phyloP scores from a whole-genome alignment of 2,113 vertebrate species.

The Rhizomys pruinosus region DNA sequence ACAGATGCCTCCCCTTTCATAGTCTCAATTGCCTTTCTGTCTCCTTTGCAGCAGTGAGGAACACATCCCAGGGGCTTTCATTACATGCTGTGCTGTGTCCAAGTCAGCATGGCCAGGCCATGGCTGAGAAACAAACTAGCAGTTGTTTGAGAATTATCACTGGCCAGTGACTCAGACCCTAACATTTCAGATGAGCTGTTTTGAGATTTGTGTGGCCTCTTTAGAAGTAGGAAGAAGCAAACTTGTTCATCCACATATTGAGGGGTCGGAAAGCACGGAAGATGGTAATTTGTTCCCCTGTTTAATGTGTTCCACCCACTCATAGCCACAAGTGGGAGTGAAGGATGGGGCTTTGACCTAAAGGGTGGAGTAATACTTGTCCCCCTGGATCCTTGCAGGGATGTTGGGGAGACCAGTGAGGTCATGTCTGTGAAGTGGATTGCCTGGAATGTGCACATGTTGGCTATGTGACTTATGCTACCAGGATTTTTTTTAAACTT shows the following conservation, averaged over 20 bases:
- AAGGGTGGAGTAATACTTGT: constrained; percentile 44
- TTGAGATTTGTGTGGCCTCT: constrained; percentile 65
- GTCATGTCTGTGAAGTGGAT: constrained; percentile 77
- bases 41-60: background rate
- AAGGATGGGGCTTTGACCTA: constrained; percentile 52
- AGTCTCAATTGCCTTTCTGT: background rate
- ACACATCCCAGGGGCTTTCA: constrained; percentile 22
- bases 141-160: constrained; percentile 65
- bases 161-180: constrained; percentile 67
- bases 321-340: constrained; percentile 64
- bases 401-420: constrained; percentile 80
- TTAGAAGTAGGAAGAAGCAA: constrained; percentile 40
- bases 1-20: background rate
- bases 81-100: constrained; percentile 17
- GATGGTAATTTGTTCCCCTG: constrained; percentile 68
- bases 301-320: constrained; percentile 66
- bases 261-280: constrained; percentile 53
- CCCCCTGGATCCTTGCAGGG: constrained; percentile 70
- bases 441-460: constrained; percentile 76
- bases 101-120: constrained; percentile 54
- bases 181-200: constrained; percentile 67
- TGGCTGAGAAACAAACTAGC: constrained; percentile 67
- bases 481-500: constrained; percentile 53
- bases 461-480: constrained; percentile 66
- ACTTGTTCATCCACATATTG: constrained; percentile 59